These are phyloP conservation scores for Colletes collaris DNA, from an alignment of 2,888 invertebrate species.

Conservation along the genomic window DNA sequence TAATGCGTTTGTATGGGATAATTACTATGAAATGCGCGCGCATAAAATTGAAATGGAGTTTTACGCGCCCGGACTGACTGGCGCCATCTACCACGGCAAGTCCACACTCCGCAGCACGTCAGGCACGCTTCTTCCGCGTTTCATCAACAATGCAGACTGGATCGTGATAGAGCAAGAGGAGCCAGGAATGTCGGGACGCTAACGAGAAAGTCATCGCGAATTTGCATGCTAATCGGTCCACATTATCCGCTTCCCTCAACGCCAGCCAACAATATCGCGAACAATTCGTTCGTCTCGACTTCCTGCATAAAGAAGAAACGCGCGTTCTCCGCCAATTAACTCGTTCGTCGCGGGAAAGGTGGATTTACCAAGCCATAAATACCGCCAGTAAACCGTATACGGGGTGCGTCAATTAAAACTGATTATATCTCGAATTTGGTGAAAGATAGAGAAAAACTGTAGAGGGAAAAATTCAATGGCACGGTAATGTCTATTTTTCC, in stretches of 20 bases:
- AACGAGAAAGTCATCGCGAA: conserved; percentile 49
- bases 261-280: conserved; percentile 13
- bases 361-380: too few relatives aligned
- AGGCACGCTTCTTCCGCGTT: conserved; percentile 50
- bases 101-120: conserved; percentile 36
- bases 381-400: too few relatives aligned
- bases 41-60: conserved; percentile 19
- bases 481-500: too few relatives aligned
- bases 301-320: conserved; percentile 11
- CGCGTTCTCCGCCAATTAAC: conserved; percentile 2
- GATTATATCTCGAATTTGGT: too few relatives aligned
- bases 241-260: conserved; percentile 15
- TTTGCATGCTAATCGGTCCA: conserved; percentile 46
- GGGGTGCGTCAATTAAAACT: too few relatives aligned
- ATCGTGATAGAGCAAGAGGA: conserved; percentile 46
- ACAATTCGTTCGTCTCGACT: conserved; percentile 1
- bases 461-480: too few relatives aligned
- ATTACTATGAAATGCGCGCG: background rate
- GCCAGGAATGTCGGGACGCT: conserved; percentile 14
- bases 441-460: too few relatives aligned
- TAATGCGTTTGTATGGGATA: background rate
- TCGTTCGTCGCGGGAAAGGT: too few relatives aligned
- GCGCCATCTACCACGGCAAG: conserved; percentile 68
- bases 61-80: conserved; percentile 32
- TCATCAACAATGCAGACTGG: conserved; percentile 65